Evolutionary conservation across 1,140 invertebrate species (phyloP), one percentile per base, ranked within the genome.

Genomic region (Nixonia krombeini): DNA sequence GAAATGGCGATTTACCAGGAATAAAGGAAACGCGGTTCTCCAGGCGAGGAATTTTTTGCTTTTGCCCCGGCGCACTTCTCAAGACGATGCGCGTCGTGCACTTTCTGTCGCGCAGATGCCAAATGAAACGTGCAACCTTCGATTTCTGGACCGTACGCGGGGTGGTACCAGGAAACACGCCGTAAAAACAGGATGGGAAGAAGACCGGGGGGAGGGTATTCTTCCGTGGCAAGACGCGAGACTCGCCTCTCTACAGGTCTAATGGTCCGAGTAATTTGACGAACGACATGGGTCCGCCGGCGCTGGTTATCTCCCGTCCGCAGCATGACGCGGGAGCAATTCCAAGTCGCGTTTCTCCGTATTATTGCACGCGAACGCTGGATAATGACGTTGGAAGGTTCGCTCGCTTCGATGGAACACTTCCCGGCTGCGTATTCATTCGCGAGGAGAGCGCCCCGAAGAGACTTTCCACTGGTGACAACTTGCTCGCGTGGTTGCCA

Each of bases 201-300:
- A 26, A 44, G 38, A 53, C 49, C 41, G 52, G 52, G 50, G 44
- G 35, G 50, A 61, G 52, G 50, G 44, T 44, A 55, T 49, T 8
- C 37, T 15, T 37, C 35, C 29, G 42, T 18, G 21, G 6, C 2
- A 21, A 2, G 21, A 6, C 21, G 21, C 6, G 6, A 21, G 21
- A 21, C 2, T 21, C 21, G 21, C 21, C 2, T 3, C 37, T 23
- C n/a, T 21, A 13, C 6, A 25, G 2, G 5, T 25, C 56, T 62
- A 62, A 68, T 68, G 57, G 53, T 33, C 13, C 26, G 35, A 40
- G 58, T 28, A 62, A 69, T 69, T 69, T 62, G 25, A 63, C 42
- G 47, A 49, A 63, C 29, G 58, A 57, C 57, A 62, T 44, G 56
- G 52, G 57, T 62, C 65, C 41, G 57, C 57, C 51, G 40, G 15